Evolutionary conservation across 2,113 vertebrate genomes (phyloP).

Genomic region (Carlito syrichta): DNA sequence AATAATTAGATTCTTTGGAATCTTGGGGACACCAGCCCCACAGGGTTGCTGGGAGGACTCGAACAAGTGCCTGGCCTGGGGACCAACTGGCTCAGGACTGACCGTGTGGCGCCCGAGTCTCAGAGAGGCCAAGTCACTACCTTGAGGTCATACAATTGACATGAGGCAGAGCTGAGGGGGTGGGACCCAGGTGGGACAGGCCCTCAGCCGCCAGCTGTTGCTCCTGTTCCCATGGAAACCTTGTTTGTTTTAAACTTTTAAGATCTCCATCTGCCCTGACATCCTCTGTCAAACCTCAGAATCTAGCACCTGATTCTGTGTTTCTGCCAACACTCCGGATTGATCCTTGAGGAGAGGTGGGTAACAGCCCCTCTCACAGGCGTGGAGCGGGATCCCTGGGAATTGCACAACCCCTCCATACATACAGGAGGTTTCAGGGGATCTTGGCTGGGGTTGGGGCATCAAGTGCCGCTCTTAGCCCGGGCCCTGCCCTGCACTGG

Average conservation of each 20-base stretch:
- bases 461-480: rapidly evolving
- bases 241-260: rapidly evolving
- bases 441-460: not conserved
- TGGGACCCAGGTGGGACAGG: not conserved
- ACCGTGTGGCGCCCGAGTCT: rapidly evolving
- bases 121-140: not conserved
- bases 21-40: rapidly evolving
- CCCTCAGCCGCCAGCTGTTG: rapidly evolving
- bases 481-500: rapidly evolving
- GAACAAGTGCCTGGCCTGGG: not conserved
- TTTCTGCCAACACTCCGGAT: too few species aligned
- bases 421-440: not conserved
- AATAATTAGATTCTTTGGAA: too few species aligned
- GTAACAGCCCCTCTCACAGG: rapidly evolving
- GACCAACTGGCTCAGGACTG: too few species aligned
- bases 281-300: not conserved
- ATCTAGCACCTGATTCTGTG: not conserved
- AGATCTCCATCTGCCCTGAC: not conserved
- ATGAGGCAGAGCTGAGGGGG: not conserved
- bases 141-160: not conserved
- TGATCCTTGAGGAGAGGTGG: not conserved
- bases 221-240: not conserved
- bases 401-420: not conserved
- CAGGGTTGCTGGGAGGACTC: not conserved
- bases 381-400: too few species aligned